Conservation (phyloP, 2,113 vertebrate genomes). For the Mus musculus region DNA sequence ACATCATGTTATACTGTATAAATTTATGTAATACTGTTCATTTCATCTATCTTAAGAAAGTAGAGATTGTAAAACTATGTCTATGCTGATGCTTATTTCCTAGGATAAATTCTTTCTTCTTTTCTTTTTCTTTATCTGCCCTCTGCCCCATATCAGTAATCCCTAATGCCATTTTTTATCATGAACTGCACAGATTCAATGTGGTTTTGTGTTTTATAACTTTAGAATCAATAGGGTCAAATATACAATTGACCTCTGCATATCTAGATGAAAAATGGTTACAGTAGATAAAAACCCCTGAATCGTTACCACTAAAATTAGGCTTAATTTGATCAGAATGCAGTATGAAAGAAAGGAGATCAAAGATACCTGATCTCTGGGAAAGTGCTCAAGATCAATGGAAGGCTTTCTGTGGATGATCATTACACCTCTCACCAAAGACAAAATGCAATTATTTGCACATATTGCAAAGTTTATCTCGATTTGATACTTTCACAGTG, state of each 20-base stretch:
- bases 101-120: neutral
- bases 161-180: conserved; percentile 43
- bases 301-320: conserved; percentile 43
- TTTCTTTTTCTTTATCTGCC: neutral
- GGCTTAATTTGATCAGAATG: conserved; percentile 63
- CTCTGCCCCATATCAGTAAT: conserved; percentile 18
- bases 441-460: conserved; percentile 52
- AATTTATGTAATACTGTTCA: neutral
- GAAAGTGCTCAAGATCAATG: conserved; percentile 39
- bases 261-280: conserved; percentile 54
- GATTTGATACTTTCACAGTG: neutral
- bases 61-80: neutral
- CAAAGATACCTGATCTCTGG: conserved; percentile 55
- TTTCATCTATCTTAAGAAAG: neutral
- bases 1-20: neutral
- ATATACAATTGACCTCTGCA: conserved; percentile 66
- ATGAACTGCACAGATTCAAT: neutral
- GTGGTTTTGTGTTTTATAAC: conserved; percentile 32
- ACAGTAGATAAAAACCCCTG: conserved; percentile 15
- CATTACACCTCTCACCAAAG: conserved; percentile 61
- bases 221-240: conserved; percentile 47
- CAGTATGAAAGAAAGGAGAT: conserved; percentile 24
- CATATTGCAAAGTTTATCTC: conserved; percentile 33
- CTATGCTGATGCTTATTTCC: neutral
- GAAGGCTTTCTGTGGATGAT: conserved; percentile 42